Percentiles rank a stretch among this genome's conserved stretches.
Evolutionary conservation across 2,113 vertebrate genomes (phyloP).

Genomic region (Gallinago jamesoni): DNA sequence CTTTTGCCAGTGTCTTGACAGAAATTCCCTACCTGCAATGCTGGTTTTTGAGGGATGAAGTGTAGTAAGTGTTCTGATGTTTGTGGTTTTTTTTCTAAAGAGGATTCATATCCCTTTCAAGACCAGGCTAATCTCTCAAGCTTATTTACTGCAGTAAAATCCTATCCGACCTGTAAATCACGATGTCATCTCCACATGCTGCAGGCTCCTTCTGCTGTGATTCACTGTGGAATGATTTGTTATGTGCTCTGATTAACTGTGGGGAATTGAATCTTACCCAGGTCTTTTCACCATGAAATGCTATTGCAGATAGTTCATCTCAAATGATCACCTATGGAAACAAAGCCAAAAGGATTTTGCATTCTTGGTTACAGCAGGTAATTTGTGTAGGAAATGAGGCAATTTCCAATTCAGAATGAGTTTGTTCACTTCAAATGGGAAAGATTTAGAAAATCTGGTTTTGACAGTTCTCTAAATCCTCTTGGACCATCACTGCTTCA

Average conservation of each 20-base stretch:
- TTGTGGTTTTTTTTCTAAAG: neutral
- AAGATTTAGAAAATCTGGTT: neutral
- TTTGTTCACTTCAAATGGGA: neutral
- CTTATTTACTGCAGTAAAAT: neutral
- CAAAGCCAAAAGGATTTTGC: neutral
- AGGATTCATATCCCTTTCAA: neutral
- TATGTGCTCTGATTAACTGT: fast-evolving
- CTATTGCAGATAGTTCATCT: neutral
- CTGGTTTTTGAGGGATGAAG: neutral
- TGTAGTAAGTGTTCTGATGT: neutral
- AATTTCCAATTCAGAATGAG: neutral
- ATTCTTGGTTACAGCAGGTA: neutral
- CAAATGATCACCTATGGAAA: neutral
- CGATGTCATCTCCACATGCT: neutral
- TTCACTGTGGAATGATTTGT: neutral
- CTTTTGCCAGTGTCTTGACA: neutral
- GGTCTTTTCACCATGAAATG: neutral
- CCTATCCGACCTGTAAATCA: neutral
- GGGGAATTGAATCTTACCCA: neutral
- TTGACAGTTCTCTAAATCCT: neutral
- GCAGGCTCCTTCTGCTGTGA: fast-evolving
- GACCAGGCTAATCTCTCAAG: neutral
- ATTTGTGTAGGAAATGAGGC: neutral
- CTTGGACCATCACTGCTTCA: neutral
- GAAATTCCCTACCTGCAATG: neutral